Conservation (phyloP, 2,797 vertebrate species). For the Lepilemur septentrionalis region DNA sequence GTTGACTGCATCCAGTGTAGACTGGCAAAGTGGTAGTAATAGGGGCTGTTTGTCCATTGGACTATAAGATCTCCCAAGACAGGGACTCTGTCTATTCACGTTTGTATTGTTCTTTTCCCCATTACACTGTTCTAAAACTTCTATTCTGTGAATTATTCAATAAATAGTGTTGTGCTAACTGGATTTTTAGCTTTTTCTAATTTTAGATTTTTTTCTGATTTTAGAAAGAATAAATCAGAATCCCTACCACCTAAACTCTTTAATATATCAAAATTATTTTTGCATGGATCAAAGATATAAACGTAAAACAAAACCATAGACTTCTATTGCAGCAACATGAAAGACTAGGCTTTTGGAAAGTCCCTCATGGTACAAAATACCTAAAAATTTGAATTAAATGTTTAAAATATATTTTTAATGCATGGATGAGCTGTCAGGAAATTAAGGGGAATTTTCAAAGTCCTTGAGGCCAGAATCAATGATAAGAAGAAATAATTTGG, state of each 20-base stretch:
- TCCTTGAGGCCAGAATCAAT: background rate
- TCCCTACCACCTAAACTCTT: background rate
- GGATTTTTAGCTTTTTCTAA: no score
- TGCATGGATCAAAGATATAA: constrained; percentile 32
- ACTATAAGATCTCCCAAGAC: background rate
- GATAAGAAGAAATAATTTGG: background rate
- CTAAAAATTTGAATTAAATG: constrained; percentile 21
- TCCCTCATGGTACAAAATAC: background rate
- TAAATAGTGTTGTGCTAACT: background rate
- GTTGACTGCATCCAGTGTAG: background rate
- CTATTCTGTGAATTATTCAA: background rate
- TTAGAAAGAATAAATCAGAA: constrained; percentile 1
- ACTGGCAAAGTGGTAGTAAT: background rate
- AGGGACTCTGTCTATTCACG: background rate
- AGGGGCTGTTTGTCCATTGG: background rate
- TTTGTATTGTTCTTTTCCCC: background rate
- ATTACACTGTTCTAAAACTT: background rate
- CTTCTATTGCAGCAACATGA: background rate
- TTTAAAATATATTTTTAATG: background rate
- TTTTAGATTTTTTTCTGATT: background rate
- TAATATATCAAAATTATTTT: constrained; percentile 36
- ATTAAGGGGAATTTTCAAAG: constrained; percentile 28
- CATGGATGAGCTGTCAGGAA: background rate
- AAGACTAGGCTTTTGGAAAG: background rate
- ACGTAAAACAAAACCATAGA: background rate